Base-by-base conservation (phyloP, 2,888 invertebrate genomes). In the Eupithecia exiguata region DNA sequence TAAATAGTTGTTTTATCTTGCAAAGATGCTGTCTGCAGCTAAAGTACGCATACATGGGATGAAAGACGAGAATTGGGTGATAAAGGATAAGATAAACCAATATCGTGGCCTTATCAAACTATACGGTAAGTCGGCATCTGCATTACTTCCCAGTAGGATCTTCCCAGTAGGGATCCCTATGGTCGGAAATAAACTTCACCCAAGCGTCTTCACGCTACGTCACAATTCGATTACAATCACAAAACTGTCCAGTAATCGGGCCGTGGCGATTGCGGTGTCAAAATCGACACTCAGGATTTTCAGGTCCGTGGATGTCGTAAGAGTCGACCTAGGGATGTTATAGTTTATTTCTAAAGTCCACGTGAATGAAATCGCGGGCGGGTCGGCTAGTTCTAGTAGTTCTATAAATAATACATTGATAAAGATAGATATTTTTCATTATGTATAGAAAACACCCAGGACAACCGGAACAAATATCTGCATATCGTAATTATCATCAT, bases 41-140 rank as follows among this genome's bases (percentile, higher is more conserved):
- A 95, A 95, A 88, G 94, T 95, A 0, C 95, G 95, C 74, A 89
- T 95, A 72, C 96, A 96, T 89, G 96, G 96, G 43, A 95, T 96
- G 95, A 95, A 95, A 83, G 95, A 96, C 80, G 94, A 94, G 46
- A 95, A 95, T 85, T 96, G 96, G 96, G 94, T 95, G 2, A 95
- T 95, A 66, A 95, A 94, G 80, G 96, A 96, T 81, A 96, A 96
- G 89, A 94, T 96, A 63, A 95, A 94, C 71, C 96, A 96, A 84
- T 96, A 96, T 81, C 94, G 96, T 67, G 96, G 96, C 35, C 91
- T 96, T 46, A 95, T 96, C 46, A 96, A 95, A 84, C 89, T 96
- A 71, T 95, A 96, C 81, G 96, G 96, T 96, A 89, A 90, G 90
- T 85, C 30, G 12, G 7, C 16, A 62, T 18, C 25, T 25, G 25